Percentiles rank a stretch among this genome's conserved stretches.
phyloP scores from a whole-genome alignment of 2,797 vertebrate genomes.

The Hirundo rustica region DNA sequence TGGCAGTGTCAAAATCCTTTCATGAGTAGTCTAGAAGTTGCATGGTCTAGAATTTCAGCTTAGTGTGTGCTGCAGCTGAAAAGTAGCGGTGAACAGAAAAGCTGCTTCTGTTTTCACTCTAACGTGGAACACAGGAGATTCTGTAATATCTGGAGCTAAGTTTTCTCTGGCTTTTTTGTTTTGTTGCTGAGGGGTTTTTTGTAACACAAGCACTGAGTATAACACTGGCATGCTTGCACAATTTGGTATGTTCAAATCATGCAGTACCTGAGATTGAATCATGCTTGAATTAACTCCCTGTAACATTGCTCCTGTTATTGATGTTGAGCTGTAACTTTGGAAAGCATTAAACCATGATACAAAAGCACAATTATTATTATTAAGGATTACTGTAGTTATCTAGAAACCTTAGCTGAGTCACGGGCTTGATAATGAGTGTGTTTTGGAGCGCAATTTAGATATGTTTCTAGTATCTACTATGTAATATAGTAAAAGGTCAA shows the following conservation, averaged over 20 bases:
- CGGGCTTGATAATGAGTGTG: not conserved
- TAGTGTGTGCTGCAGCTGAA: not conserved
- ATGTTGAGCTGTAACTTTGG: not conserved
- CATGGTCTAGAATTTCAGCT: not conserved
- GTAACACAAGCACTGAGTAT: not conserved
- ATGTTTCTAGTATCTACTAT: not conserved
- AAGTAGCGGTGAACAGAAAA: not conserved
- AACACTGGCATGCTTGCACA: not conserved
- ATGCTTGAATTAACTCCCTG: not conserved
- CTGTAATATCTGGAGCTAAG: not conserved
- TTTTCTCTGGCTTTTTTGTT: not conserved
- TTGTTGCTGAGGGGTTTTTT: not conserved
- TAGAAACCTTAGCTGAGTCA: not conserved
- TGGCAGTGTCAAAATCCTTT: not conserved
- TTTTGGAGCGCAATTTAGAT: not conserved
- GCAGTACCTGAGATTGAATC: not conserved
- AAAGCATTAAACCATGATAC: not conserved
- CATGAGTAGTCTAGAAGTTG: not conserved
- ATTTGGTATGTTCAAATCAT: not conserved
- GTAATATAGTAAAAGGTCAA: not conserved
- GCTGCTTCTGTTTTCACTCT: not conserved
- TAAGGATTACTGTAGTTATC: not conserved
- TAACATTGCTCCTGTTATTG: not conserved
- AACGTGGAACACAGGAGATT: not conserved
- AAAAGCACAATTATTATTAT: not conserved